A percentile compares a stretch with the other conserved stretches of the same genome.
phyloP scores from a whole-genome alignment of 2,113 vertebrate species.

The Pseudorasbora parva region DNA sequence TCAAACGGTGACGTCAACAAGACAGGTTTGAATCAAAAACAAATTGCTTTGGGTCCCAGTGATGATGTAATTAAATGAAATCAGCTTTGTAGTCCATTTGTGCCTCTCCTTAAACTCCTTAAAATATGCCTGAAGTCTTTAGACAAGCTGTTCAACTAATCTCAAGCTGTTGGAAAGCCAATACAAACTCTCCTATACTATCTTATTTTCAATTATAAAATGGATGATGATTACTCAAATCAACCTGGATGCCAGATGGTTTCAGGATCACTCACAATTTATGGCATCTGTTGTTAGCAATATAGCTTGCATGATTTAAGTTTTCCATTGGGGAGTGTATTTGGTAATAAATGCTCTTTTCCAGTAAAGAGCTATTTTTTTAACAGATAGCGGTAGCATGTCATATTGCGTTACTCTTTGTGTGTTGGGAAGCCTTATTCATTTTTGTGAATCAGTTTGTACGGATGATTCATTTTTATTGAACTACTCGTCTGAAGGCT shows the following conservation, averaged over 20 bases:
- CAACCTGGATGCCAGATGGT: slow-evolving; percentile 25
- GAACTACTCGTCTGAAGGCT: background rate
- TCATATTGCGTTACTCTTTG: background rate
- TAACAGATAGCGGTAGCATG: background rate
- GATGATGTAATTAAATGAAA: slow-evolving; percentile 35
- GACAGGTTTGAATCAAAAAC: slow-evolving; percentile 32
- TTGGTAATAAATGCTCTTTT: background rate
- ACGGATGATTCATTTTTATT: background rate
- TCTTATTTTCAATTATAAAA: slow-evolving; percentile 35
- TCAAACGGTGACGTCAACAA: slow-evolving; percentile 50
- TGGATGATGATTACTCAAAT: slow-evolving; percentile 10
- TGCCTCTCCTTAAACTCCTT: slow-evolving; percentile 9
- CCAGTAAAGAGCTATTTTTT: background rate
- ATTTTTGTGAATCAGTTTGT: background rate
- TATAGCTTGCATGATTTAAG: slow-evolving; percentile 26
- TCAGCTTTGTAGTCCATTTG: slow-evolving; percentile 2
- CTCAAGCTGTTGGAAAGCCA: slow-evolving; percentile 8
- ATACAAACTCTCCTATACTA: background rate
- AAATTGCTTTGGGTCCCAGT: slow-evolving; percentile 17
- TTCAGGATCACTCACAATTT: background rate
- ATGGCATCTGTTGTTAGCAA: slow-evolving; percentile 32
- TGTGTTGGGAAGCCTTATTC: background rate
- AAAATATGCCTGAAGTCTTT: slow-evolving; percentile 12
- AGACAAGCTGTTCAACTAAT: slow-evolving; percentile 12
- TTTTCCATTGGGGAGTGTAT: background rate